A percentile compares a stretch with the other conserved stretches of the same genome.
phyloP scores from a whole-genome alignment of 1,140 invertebrate species.

The Micrasema longulum region DNA sequence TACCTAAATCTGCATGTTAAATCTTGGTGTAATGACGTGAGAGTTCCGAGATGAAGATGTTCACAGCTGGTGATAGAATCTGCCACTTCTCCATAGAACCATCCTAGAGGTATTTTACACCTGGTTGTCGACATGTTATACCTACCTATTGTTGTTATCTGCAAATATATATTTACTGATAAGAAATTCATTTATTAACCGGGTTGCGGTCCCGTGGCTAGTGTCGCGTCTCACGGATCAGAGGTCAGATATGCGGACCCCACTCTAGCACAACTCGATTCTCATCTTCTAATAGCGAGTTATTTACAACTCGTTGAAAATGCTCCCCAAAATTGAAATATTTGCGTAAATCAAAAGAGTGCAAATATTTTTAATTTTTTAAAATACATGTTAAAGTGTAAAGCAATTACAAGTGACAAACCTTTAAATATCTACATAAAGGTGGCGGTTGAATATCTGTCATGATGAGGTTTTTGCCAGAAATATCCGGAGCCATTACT shows the following conservation, averaged over 20 bases:
- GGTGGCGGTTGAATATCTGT: constrained; percentile 90
- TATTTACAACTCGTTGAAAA: too few relatives aligned
- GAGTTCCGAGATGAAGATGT: constrained; percentile 60
- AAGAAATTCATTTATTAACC: background rate
- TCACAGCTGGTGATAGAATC: constrained; percentile 71
- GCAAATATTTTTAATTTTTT: too few relatives aligned
- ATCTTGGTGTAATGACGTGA: constrained; percentile 62
- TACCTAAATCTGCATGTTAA: constrained; percentile 63
- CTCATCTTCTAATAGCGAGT: too few relatives aligned
- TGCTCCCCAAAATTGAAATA: too few relatives aligned
- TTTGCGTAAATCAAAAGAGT: too few relatives aligned
- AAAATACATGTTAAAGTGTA: too few relatives aligned
- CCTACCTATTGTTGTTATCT: constrained; percentile 88
- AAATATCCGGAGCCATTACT: constrained; percentile 89
- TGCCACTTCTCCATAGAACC: constrained; percentile 91
- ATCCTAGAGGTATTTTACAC: constrained; percentile 91
- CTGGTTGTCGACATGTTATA: constrained; percentile 91
- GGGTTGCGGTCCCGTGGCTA: background rate
- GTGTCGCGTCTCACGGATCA: too few relatives aligned
- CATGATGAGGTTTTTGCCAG: constrained; percentile 83
- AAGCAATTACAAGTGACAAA: constrained; percentile 57
- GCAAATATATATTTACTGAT: constrained; percentile 25
- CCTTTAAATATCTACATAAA: constrained; percentile 89
- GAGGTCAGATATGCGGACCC: too few relatives aligned
- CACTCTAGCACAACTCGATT: too few relatives aligned